Base-by-base conservation (phyloP, 2,888 invertebrate genomes). In the Halictus ligatus region DNA sequence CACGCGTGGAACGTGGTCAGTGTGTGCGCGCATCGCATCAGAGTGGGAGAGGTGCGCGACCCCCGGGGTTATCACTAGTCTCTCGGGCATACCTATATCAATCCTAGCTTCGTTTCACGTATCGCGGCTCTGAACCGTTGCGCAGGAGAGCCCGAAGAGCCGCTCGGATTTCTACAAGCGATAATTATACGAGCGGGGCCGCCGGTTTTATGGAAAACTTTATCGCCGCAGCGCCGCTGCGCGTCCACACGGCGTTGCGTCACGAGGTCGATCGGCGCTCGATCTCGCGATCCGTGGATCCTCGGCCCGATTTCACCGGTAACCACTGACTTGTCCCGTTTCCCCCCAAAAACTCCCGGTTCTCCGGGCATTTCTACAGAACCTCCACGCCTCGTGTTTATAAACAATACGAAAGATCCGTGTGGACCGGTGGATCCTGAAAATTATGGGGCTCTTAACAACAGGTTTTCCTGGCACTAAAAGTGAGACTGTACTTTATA, bases 1-100 rank as follows among this genome's bases (percentile, higher is more conserved):
- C 87, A 80, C 81, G 85, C 86, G 78, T 72, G 84, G 75, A 85
- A 85, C 86, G 85, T 86, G 77, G 80, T 81, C 84, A 83, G 90
- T 90, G 88, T 80, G 85, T 89, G 89, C 87, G 81, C 77, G 81
- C 75, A 74, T 87, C 77, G 86, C 78, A 89, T 87, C 88, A 91
- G 92, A 92, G 94, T 92, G 94, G 93, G 94, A 93, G 94, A 94
- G 93, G 93, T 93, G 93, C 92, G 93, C 92, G 94, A 94, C 94
- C 94, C 91, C 82, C 76, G 77, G 94, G 94, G 94, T 94, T 95
- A 95, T 95, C 94, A 90, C 86, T 86, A 89, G 90, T 85, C 89
- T 92, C 92, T 91, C 91, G 12, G 86, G 81, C 83, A 88, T 93
- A 93, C 93, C 93, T 93, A 93, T 92, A 93, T 92, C 90, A 91